Base-by-base conservation (phyloP, 2,797 vertebrate species). In the Eupleurogrammus muticus region DNA sequence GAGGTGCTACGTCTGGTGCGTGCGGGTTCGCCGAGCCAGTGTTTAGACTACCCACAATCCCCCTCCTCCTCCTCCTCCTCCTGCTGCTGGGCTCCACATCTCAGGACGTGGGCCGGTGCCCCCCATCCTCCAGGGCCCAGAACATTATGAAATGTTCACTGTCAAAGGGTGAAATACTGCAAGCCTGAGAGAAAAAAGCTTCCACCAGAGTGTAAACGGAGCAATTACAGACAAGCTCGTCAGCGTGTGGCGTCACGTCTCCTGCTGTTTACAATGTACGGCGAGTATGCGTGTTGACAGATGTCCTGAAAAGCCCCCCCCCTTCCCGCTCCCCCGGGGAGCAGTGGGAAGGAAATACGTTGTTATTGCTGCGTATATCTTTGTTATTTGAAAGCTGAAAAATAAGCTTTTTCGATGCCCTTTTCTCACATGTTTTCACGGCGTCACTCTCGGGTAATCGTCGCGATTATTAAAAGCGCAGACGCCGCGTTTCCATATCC, bases 11-110 rank as follows among this genome's bases (percentile, higher is more conserved):
- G 68, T 82, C 57, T 82, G 85, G 75, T 81, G 79, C 69, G 84
- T 87, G 87, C 88, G 83, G 89, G n/a, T n/a, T 92, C 89, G 85
- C 75, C 75, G 86, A 86, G 83, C 85, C 76, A 5, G 84, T 90
- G 87, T 90, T 93, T 92, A 90, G 80, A 86, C 86, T 80, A 69
- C 84, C 87, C 88, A 84, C 85, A 90, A 86, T 89, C 73, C 86
- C 69, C 78, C 82, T 82, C 77, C 70, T 11, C 71, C 28, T 28
- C 28, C 28, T 28, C 28, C 28, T 28, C 28, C 28, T 28, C 28
- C 28, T n/a, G 28, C 28, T 52, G 9, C 71, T 59, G 4, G 3
- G 46, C 65, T 63, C 56, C 71, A 71, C 68, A 71, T 59, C 61
- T 64, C 75, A 66, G 70, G 81, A 49, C 49, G 11, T 35, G 67